Conservation (phyloP, 1,140 invertebrate species). For the Olivierus martensii region DNA sequence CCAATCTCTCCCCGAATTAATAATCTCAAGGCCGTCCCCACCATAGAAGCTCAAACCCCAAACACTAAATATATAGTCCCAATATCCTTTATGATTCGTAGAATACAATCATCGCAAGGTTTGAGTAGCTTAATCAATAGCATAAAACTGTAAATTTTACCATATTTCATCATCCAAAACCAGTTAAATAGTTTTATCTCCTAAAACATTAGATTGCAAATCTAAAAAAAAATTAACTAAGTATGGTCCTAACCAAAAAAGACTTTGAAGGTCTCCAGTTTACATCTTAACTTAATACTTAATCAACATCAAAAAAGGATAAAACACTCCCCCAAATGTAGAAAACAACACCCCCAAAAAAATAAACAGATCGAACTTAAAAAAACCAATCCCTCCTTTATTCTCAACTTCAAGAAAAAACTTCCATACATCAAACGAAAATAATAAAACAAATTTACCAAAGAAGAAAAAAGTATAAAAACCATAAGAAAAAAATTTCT, state of each 20-base stretch:
- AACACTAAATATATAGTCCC: constrained; percentile 58
- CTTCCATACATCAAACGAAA: not conserved
- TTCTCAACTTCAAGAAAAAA: not conserved
- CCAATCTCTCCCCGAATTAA: constrained; percentile 52
- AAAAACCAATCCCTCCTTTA: not conserved
- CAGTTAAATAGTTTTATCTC: too few relatives aligned
- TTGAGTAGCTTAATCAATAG: too few relatives aligned
- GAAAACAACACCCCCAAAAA: too few relatives aligned
- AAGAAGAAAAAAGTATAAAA: not conserved
- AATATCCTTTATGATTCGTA: constrained; percentile 63
- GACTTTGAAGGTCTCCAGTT: not conserved
- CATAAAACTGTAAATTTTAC: too few relatives aligned
- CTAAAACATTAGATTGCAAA: constrained; percentile 4
- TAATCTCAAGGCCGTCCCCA: constrained; percentile 45
- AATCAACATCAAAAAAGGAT: not conserved
- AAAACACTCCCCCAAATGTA: not conserved
- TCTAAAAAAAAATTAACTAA: not conserved
- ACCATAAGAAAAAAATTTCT: not conserved
- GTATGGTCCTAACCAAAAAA: not conserved
- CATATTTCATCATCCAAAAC: too few relatives aligned
- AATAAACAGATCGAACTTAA: not conserved
- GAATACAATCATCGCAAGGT: constrained; percentile 39
- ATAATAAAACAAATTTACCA: constrained; percentile 5
- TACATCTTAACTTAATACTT: not conserved
- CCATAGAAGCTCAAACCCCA: constrained; percentile 46